Base-by-base conservation (phyloP, 2,888 invertebrate genomes). In the Nemotelus nigrinus region DNA sequence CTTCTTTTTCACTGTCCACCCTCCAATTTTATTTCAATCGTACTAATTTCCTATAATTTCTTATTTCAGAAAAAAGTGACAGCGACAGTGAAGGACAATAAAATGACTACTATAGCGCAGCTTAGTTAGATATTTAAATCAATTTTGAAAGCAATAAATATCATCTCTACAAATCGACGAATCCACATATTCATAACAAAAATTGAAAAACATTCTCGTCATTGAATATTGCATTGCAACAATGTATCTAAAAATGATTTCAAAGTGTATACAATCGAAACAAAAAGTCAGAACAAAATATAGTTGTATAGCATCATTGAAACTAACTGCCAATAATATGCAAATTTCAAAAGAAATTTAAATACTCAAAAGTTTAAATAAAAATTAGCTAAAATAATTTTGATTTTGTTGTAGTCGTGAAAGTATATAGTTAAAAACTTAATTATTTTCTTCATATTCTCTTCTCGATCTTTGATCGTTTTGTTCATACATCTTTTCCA, bases 71-170 rank as follows among this genome's bases (percentile, higher is more conserved):
- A 90, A 95, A 95, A 90, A 95, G 95, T 90, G 95, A 96, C 92
- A 96, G 94, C 90, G 95, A 96, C 90, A 96, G 95, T 89, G 95
- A 96, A 90, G 95, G 95, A 89, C 95, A 95, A 90, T 95, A 92
- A 92, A 60, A 44, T 58, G 4, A 1, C 53, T 50, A 68, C 67
- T 39, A 7, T 64, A 8, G n/a, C 4, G 25, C 25, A 25, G 25
- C 25, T 25, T 25, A 72, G n/a, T 4, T 58, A 72, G n/a, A 2
- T 10, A 71, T 68, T 68, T 68, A 43, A 55, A 57, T 39, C n/a
- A 57, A 41, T 55, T 25, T 71, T 43, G 55, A 71, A 50, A 71
- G 6, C 4, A 63, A 7, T 10, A 55, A 45, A 71, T 3, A 71
- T 57, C 4, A 57, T 39, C 44, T 47, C 55, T 8, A 45, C 25